Evolutionary conservation across 2,113 vertebrate genomes (phyloP).

Genomic region (Phasianus colchicus): DNA sequence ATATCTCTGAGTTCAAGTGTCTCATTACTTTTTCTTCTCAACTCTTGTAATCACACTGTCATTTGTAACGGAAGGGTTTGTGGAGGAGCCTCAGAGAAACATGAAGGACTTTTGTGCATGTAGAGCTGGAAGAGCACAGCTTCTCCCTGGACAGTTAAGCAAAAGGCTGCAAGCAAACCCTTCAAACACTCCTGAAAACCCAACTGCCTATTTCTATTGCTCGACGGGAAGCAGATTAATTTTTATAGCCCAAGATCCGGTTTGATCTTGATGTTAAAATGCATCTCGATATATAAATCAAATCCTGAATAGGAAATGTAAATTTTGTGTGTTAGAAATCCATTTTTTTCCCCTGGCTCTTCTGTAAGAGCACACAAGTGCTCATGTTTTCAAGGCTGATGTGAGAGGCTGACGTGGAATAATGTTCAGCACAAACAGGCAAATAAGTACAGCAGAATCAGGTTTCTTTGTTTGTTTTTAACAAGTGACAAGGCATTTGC

Average conservation of each 20-base stretch:
- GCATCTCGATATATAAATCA: background rate
- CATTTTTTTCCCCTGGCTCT: background rate
- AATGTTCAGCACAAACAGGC: background rate
- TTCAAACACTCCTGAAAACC: background rate
- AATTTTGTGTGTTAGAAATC: background rate
- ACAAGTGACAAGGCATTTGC: background rate
- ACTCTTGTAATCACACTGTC: background rate
- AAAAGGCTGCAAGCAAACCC: background rate
- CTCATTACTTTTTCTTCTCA: background rate
- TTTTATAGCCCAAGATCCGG: background rate
- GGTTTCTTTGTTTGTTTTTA: background rate
- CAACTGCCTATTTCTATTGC: background rate
- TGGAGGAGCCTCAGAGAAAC: background rate
- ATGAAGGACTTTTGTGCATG: rapidly evolving
- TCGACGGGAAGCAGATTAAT: background rate
- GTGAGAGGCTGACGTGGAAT: background rate
- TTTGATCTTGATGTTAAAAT: background rate
- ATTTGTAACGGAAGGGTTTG: background rate
- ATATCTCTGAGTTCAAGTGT: background rate
- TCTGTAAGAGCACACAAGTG: background rate
- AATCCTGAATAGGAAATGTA: background rate
- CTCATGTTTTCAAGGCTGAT: background rate
- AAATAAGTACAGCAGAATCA: background rate
- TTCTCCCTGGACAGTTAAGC: background rate
- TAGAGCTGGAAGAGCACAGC: background rate